phyloP scores from a whole-genome alignment of 2,888 invertebrate genomes.

The Idaea biselata region DNA sequence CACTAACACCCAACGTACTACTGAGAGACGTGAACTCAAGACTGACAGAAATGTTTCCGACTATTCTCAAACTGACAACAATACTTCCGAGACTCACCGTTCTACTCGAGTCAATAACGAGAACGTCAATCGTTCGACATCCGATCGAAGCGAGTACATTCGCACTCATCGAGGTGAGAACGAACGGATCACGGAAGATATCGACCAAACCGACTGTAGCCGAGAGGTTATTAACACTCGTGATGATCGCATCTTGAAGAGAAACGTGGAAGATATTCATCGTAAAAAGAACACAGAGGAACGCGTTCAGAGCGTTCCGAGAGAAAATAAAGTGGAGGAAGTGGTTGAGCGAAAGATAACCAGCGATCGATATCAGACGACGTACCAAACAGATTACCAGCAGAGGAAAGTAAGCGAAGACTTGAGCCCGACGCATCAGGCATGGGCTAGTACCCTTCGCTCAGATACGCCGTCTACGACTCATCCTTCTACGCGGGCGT shows the following conservation, averaged over 20 bases:
- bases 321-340: conserved; percentile 49
- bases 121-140: conserved; percentile 27
- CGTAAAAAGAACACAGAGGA: conserved; percentile 28
- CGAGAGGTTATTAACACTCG: conserved; percentile 31
- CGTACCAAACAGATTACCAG: conserved; percentile 80
- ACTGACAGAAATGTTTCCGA: conserved; percentile 29
- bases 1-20: conserved; percentile 29
- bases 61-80: conserved; percentile 29
- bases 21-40: conserved; percentile 19
- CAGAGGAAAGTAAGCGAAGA: conserved; percentile 82
- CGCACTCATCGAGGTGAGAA: conserved; percentile 27
- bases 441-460: conserved; percentile 87
- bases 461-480: conserved; percentile 82
- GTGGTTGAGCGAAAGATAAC: conserved; percentile 51
- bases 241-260: conserved; percentile 29
- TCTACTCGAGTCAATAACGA: conserved; percentile 27
- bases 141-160: conserved; percentile 29
- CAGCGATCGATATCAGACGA: conserved; percentile 79
- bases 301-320: conserved; percentile 38
- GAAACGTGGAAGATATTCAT: conserved; percentile 40
- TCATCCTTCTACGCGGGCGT: conserved; percentile 74
- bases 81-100: conserved; percentile 24
- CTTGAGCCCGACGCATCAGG: conserved; percentile 86
- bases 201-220: conserved; percentile 35
- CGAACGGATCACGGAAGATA: conserved; percentile 31